phyloP scores from a whole-genome alignment of 2,113 vertebrate genomes.

The Myotis lucifugus region DNA sequence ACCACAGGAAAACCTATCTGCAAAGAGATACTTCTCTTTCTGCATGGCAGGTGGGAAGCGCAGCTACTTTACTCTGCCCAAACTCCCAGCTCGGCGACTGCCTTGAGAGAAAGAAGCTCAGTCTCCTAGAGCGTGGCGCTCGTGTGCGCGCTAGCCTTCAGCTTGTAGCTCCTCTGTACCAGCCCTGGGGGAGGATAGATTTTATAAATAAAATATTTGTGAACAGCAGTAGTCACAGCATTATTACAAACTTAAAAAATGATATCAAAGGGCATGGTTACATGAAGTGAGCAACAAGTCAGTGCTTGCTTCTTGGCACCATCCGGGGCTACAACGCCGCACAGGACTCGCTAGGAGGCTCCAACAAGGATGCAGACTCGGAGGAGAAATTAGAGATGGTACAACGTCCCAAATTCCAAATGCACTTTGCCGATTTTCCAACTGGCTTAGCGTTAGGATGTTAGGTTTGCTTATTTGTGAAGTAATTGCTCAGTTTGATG shows the following conservation, averaged over 20 bases:
- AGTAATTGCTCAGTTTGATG: neutral
- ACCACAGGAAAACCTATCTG: slow-evolving; percentile 49
- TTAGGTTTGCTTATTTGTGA: slow-evolving; percentile 41
- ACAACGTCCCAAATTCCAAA: slow-evolving; percentile 1
- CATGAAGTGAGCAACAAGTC: slow-evolving; percentile 76
- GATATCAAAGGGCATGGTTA: slow-evolving; percentile 83
- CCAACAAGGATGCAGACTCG: neutral
- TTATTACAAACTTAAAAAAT: slow-evolving; percentile 82
- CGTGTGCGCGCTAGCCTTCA: slow-evolving; percentile 76
- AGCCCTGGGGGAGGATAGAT: slow-evolving; percentile 81
- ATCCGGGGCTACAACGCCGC: neutral
- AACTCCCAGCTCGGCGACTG: slow-evolving; percentile 62
- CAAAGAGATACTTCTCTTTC: slow-evolving; percentile 55
- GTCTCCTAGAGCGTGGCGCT: slow-evolving; percentile 76
- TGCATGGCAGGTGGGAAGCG: slow-evolving; percentile 1
- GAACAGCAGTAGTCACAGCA: slow-evolving; percentile 85
- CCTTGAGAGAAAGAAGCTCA: slow-evolving; percentile 68
- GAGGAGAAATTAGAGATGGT: neutral
- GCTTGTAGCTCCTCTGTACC: slow-evolving; percentile 80
- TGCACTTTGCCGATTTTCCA: neutral
- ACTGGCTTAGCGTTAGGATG: neutral
- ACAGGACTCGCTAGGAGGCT: slow-evolving; percentile 43
- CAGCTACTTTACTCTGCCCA: slow-evolving; percentile 48
- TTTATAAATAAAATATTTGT: slow-evolving; percentile 89
- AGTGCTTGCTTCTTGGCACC: neutral